Base-by-base conservation (phyloP, 1,140 invertebrate species). In the Probaryconus sp. region DNA sequence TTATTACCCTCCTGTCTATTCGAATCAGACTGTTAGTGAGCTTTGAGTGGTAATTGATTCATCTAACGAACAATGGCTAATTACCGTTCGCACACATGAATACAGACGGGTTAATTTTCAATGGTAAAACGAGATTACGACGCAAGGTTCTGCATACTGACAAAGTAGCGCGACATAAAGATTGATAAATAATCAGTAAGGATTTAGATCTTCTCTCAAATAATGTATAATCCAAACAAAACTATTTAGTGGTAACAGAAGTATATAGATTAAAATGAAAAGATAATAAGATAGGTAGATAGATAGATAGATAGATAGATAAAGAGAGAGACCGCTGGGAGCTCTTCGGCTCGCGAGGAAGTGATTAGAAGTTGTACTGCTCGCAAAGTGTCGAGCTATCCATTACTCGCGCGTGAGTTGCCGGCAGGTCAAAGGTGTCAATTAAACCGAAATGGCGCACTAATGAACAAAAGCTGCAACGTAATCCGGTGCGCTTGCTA, bases 391-490 rank as follows among this genome's bases (percentile, higher is more conserved):
- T 80, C 67, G 76, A 73, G 75, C 73, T 79, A 83, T 80, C 73
- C 76, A 79, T 82, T 79, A 80, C 79, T 61, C 42, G 53, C 43
- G 63, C 68, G 67, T 60, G 42, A 72, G 65, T 55, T 68, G 51
- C 63, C 51, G 56, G 28, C 47, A 65, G 78, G 77, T 83, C 81
- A 82, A 67, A 83, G 82, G 82, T 81, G 80, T 83, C 81, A 84
- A 84, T 84, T 85, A 84, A 82, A 83, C 72, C 64, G 74, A 83
- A 82, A 83, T 84, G 79, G 80, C 76, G 50, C 70, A 75, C 75
- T 85, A 84, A 84, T 85, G 82, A 84, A 82, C 83, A 79, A 84
- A 83, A 83, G 81, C 77, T 68, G 51, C 21, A n/a, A 76, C 76
- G 79, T 83, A 83, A 84, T 83, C 79, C 79, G 61, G 77, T 79